Evolutionary conservation across 2,797 vertebrate species (phyloP), one percentile per base, ranked within the genome.

Genomic region (Fratercula arctica): DNA sequence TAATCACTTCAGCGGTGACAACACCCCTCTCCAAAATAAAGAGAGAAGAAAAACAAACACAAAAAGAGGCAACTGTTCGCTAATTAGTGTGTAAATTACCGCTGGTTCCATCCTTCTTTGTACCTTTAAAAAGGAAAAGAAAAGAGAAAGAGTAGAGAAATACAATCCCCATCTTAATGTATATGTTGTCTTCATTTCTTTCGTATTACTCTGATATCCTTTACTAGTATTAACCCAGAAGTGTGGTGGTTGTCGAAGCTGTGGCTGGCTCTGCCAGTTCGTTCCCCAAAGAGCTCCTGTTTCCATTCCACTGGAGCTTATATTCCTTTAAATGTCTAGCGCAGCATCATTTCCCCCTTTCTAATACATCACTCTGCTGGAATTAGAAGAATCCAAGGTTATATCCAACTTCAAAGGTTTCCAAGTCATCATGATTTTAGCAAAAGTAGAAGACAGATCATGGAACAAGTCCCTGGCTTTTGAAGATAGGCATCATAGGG

Each of bases 361-460:
- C 97, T 96, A 97, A 97, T 97, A 96, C 84, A 97, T 97, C 88
- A 95, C 96, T 96, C 96, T 96, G 97, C 97, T 97, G 97, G 96
- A 98, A 97, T 97, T 97, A 97, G 97, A 97, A 94, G 97, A 97
- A 97, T 98, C 97, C 98, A 96, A 97, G 97, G 97, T 98, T 98
- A 97, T 97, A 98, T 98, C 98, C 97, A 98, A 96, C 97, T 98
- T 97, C 98, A 97, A 97, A 98, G 96, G 95, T 94, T 98, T 97
- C 97, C 97, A 97, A 97, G 97, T 98, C 97, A 97, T 97, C 97
- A 93, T 96, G 97, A 97, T 98, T 98, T 98, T 98, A 97, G 97
- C 83, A 97, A 96, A 98, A 97, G 97, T 94, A 91, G 97, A 97
- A 98, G 98, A 96, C 91, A 97, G 96, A 97, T 96, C 90, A 97